Percentiles rank a stretch among this genome's conserved stretches.
phyloP scores from a whole-genome alignment of 2,797 vertebrate species.

The Channa striata region DNA sequence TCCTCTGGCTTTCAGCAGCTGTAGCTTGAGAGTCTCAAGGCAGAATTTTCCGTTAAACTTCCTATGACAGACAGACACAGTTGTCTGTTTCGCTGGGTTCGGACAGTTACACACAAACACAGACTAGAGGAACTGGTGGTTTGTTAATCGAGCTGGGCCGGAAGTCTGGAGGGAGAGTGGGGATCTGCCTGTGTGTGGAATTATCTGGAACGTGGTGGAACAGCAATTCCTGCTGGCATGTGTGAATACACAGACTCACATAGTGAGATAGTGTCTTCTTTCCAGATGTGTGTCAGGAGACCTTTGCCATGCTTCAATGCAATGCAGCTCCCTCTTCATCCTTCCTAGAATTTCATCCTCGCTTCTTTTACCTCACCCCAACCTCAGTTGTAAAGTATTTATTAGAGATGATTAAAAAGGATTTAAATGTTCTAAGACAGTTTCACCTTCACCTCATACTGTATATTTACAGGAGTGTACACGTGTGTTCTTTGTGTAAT shows the following conservation, averaged over 20 bases:
- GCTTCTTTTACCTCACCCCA: constrained; percentile 7
- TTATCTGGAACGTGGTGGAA: constrained; percentile 70
- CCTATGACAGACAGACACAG: constrained; percentile 48
- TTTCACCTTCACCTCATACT: constrained; percentile 20
- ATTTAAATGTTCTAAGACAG: constrained; percentile 6
- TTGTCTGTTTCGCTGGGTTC: constrained; percentile 39
- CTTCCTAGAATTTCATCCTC: constrained; percentile 25
- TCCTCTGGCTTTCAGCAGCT: constrained; percentile 39
- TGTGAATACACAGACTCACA: constrained; percentile 38
- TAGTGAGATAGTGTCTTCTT: constrained; percentile 72
- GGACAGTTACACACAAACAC: constrained; percentile 42
- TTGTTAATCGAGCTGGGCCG: constrained; percentile 35
- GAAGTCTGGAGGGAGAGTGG: constrained; percentile 49
- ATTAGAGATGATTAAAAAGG: constrained; percentile 26
- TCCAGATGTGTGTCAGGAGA: constrained; percentile 77
- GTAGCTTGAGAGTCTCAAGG: constrained; percentile 30
- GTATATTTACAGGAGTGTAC: constrained; percentile 12
- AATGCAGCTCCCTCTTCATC: constrained; percentile 62
- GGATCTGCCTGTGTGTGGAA: constrained; percentile 60
- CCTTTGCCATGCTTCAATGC: constrained; percentile 68
- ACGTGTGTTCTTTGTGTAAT: constrained; percentile 4
- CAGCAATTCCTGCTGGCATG: constrained; percentile 50
- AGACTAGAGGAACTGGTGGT: constrained; percentile 35
- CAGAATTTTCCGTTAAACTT: constrained; percentile 50
- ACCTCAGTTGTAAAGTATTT: neutral